Conservation (phyloP, 1,140 invertebrate species). For the Pemphigus obesinymphae region DNA sequence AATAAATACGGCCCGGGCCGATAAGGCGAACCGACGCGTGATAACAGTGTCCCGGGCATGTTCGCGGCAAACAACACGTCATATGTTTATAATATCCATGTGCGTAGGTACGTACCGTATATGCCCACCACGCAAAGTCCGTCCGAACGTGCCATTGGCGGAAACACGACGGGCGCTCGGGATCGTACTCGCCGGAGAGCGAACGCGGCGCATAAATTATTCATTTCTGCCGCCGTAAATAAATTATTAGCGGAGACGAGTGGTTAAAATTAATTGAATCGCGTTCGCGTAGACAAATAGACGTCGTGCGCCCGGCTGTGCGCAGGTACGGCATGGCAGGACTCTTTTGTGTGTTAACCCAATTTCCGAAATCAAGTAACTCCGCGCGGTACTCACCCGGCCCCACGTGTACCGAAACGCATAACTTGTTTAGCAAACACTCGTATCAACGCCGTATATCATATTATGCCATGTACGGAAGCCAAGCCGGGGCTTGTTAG, state of each 20-base stretch:
- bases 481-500: no score
- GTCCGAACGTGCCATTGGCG: not conserved
- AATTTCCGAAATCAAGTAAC: constrained; percentile 9
- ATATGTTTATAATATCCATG: not conserved
- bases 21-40: no score
- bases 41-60: no score
- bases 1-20: no score
- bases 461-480: not conserved
- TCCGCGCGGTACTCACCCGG: not conserved
- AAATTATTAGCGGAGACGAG: not conserved
- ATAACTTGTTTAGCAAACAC: constrained; percentile 22
- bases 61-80: not conserved
- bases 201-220: not conserved
- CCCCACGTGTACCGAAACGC: not conserved
- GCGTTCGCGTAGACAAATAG: not conserved
- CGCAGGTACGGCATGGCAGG: not conserved
- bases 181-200: no score
- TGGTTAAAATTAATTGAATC: constrained; percentile 25
- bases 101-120: no score
- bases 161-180: no score
- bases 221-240: not conserved
- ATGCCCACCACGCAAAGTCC: no score
- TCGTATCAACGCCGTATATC: not conserved
- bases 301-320: no score
- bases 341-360: not conserved